These are phyloP conservation scores for Chymomyza costata DNA, from an alignment of 1,140 invertebrate species.

Conservation along the genomic window DNA sequence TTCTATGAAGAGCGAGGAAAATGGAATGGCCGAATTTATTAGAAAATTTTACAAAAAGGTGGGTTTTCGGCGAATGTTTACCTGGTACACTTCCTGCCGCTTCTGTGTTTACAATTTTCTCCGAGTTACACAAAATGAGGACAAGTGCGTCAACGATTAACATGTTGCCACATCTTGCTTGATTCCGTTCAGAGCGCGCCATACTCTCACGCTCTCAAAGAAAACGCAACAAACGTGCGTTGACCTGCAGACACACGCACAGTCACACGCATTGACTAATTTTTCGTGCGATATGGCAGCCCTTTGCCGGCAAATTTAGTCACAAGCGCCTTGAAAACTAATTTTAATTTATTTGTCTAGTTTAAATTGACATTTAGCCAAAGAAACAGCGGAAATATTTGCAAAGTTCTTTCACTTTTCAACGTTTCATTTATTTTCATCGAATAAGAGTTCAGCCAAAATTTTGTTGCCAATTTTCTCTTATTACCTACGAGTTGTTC, in stretches of 20 bases:
- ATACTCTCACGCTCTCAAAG: slow-evolving; percentile 1
- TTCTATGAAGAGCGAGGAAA: too few relatives aligned
- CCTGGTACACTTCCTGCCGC: too few relatives aligned
- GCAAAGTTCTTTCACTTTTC: slow-evolving; percentile 32
- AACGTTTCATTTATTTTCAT: too few relatives aligned
- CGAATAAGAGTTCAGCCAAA: too few relatives aligned
- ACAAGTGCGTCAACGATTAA: slow-evolving; percentile 25
- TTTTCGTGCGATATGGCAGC: slow-evolving; percentile 15
- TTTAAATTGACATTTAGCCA: slow-evolving; percentile 56
- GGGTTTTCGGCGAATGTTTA: too few relatives aligned
- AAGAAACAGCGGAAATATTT: slow-evolving; percentile 8
- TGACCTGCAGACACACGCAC: slow-evolving; percentile 20
- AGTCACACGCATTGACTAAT: slow-evolving; percentile 1
- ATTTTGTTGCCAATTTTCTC: background rate
- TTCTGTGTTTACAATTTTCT: too few relatives aligned
- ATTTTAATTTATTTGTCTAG: slow-evolving; percentile 27
- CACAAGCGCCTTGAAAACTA: slow-evolving; percentile 34
- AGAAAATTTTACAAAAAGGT: too few relatives aligned
- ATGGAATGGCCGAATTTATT: too few relatives aligned
- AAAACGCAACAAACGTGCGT: slow-evolving; percentile 25
- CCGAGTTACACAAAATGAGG: too few relatives aligned
- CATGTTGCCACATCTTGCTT: too few relatives aligned
- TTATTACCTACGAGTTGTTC: too few relatives aligned
- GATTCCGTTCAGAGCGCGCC: slow-evolving; percentile 6
- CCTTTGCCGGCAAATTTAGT: slow-evolving; percentile 11